Evolutionary conservation across 2,113 vertebrate genomes (phyloP).

Genomic region (Dipodomys merriami): DNA sequence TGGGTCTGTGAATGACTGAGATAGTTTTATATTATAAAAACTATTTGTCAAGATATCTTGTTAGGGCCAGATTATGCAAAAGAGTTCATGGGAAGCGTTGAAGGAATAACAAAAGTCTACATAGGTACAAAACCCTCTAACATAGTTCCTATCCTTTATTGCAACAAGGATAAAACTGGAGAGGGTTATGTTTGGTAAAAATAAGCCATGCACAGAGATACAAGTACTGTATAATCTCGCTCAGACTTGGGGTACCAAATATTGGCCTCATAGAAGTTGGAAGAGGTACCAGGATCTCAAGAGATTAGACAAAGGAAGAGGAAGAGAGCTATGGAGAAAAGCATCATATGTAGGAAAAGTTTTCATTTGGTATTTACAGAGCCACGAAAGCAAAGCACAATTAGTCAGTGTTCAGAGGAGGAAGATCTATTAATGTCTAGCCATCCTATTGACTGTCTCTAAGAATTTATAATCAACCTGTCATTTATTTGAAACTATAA

Average conservation of each 20-base stretch:
- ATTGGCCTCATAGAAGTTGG: background rate
- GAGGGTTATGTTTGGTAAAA: background rate
- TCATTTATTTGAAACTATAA: background rate
- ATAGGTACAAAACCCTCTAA: background rate
- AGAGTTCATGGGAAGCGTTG: background rate
- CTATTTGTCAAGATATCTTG: background rate
- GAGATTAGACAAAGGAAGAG: too few relatives aligned
- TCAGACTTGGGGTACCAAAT: background rate
- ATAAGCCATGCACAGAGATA: background rate
- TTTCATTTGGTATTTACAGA: background rate
- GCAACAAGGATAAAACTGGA: background rate
- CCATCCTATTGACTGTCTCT: background rate
- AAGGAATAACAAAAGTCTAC: background rate
- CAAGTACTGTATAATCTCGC: background rate
- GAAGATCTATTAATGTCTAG: background rate
- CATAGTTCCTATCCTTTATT: background rate
- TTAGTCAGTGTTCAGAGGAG: background rate
- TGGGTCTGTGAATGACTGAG: background rate
- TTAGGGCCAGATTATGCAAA: conserved; percentile 22
- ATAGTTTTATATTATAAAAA: too few relatives aligned
- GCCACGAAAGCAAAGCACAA: background rate
- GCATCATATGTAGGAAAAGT: background rate
- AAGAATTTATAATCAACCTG: conserved; percentile 22
- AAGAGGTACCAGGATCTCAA: background rate
- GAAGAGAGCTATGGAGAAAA: background rate